phyloP scores from a whole-genome alignment of 2,888 invertebrate genomes.

The Megamerina dolium region DNA sequence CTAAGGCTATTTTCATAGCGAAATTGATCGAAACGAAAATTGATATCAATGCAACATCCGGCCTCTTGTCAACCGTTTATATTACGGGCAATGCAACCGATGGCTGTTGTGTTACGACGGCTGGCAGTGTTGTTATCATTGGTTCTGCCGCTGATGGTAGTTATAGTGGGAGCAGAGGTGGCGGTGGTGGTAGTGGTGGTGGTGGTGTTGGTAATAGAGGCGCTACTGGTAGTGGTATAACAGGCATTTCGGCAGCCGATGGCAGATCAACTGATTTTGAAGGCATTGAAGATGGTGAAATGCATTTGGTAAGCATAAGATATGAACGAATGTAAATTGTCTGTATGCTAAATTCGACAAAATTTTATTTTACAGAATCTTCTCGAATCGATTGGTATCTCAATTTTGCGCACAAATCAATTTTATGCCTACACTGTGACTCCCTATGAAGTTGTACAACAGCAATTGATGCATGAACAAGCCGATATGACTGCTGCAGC shows the following conservation, averaged over 20 bases:
- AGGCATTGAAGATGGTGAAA: neutral
- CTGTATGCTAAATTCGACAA: too few relatives aligned
- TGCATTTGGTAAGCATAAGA: too few relatives aligned
- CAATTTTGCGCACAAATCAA: slow-evolving; percentile 44
- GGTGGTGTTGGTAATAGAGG: neutral
- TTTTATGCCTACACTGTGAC: slow-evolving; percentile 49
- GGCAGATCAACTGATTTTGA: neutral
- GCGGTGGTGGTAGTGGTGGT: neutral
- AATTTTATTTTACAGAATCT: slow-evolving; percentile 26
- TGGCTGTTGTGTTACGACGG: neutral
- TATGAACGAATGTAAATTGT: too few relatives aligned
- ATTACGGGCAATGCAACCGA: slow-evolving; percentile 5
- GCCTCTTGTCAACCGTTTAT: slow-evolving; percentile 8
- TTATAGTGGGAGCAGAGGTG: slow-evolving; percentile 1
- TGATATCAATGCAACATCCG: slow-evolving; percentile 21
- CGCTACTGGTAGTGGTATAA: too few relatives aligned
- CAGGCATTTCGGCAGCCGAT: too few relatives aligned
- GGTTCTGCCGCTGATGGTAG: neutral
- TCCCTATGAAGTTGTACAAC: slow-evolving; percentile 44
- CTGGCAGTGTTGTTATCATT: neutral
- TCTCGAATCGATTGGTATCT: slow-evolving; percentile 41
- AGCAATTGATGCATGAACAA: slow-evolving; percentile 23
- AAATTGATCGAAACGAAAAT: slow-evolving; percentile 48
- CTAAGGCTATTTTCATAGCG: slow-evolving; percentile 46
- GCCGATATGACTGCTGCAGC: slow-evolving; percentile 7